A percentile compares a stretch with the other conserved stretches of the same genome.
Evolutionary conservation across 2,797 vertebrate species (phyloP).

Genomic region (Presbytis comata): DNA sequence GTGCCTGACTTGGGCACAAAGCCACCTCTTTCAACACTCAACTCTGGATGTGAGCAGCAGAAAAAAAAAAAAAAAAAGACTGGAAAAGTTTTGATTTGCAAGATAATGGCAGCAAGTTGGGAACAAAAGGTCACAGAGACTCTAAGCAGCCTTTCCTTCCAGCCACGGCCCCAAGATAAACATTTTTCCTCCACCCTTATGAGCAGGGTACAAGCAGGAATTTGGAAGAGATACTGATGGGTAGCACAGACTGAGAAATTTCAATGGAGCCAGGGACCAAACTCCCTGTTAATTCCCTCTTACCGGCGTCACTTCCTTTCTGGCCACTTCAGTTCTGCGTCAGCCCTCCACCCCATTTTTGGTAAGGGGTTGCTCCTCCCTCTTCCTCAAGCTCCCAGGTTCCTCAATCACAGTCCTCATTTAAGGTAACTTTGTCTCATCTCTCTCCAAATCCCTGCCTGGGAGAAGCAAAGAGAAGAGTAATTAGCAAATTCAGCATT

Average conservation of each 20-base stretch:
- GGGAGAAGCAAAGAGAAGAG: not conserved
- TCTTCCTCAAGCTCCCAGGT: not conserved
- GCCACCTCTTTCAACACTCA: not conserved
- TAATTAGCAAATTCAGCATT: conserved; percentile 48
- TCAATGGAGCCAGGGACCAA: not conserved
- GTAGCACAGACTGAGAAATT: conserved; percentile 33
- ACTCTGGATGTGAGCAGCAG: not conserved
- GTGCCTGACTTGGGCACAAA: not conserved
- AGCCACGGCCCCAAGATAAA: not conserved
- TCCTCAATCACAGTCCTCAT: not conserved
- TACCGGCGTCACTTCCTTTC: not conserved
- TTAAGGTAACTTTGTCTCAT: not conserved
- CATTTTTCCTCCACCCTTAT: not conserved
- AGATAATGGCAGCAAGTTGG: not conserved
- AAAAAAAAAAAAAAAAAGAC: not conserved
- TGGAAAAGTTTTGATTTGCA: not conserved
- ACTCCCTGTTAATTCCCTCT: not conserved
- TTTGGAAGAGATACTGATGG: conserved; percentile 44
- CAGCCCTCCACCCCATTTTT: not conserved
- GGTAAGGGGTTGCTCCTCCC: not conserved
- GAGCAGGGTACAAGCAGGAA: not conserved
- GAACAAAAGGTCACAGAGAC: not conserved
- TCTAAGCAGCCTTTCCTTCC: not conserved
- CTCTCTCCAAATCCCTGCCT: conserved; percentile 35
- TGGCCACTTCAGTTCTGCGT: not conserved